phyloP scores from a whole-genome alignment of 2,888 invertebrate genomes.

The Lamellibrachia columna region DNA sequence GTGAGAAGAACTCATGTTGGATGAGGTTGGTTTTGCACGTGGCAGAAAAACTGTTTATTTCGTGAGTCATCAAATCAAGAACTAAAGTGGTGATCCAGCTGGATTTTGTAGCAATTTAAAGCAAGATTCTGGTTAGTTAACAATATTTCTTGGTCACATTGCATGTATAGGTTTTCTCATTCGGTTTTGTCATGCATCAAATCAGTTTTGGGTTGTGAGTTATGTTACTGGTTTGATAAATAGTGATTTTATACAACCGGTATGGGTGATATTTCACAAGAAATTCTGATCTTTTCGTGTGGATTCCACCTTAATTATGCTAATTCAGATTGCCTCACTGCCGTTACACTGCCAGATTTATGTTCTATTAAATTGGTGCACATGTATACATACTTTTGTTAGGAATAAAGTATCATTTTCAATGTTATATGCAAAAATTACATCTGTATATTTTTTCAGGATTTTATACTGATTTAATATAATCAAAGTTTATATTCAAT shows the following conservation, averaged over 20 bases:
- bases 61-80: conserved; percentile 9
- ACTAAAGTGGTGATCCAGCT: background rate
- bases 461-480: too few species aligned
- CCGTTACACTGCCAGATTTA: too few species aligned
- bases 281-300: too few species aligned
- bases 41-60: background rate
- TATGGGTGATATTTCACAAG: background rate
- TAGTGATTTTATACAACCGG: background rate
- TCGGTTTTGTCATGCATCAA: background rate
- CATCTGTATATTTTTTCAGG: too few species aligned
- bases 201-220: background rate
- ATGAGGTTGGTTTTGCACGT: background rate
- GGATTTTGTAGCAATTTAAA: background rate
- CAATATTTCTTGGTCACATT: background rate
- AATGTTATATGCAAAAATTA: too few species aligned
- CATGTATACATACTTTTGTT: too few species aligned
- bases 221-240: background rate
- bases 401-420: too few species aligned
- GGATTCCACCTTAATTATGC: background rate
- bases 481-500: too few species aligned
- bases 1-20: background rate
- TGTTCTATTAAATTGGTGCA: too few species aligned
- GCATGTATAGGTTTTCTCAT: background rate
- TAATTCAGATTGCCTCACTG: too few species aligned
- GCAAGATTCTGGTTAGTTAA: background rate